Evolutionary conservation across 2,888 invertebrate species (phyloP).

Genomic region (Tholera decimalis): DNA sequence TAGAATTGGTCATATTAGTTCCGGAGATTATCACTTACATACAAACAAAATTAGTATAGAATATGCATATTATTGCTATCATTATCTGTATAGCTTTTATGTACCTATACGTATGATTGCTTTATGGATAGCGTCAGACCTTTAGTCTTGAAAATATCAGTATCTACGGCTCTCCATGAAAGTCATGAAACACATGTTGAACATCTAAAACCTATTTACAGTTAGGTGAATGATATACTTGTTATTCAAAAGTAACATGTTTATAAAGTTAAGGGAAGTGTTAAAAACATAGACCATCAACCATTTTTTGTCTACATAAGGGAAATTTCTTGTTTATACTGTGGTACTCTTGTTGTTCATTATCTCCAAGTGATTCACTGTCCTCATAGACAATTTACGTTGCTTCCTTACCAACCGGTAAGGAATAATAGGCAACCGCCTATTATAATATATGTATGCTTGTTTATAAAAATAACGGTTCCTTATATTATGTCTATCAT

Average conservation of each 20-base stretch:
- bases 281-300: conserved; percentile 20
- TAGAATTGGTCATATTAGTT: no score
- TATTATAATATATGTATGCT: conserved; percentile 4
- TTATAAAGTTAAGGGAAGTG: conserved; percentile 21
- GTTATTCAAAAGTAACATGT: conserved; percentile 7
- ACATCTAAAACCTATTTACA: neutral
- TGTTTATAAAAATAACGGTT: conserved; percentile 35
- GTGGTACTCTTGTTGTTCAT: neutral
- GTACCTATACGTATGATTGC: neutral
- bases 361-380: conserved; percentile 3
- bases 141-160: no score
- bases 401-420: conserved; percentile 9
- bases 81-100: no score
- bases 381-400: neutral
- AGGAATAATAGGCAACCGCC: no score
- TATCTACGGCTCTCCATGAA: no score
- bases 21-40: no score
- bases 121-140: no score
- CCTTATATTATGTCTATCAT: conserved; percentile 44
- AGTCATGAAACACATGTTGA: neutral
- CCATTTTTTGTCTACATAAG: conserved; percentile 5
- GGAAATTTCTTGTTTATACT: neutral
- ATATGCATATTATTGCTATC: no score
- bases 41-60: no score
- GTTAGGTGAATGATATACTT: conserved; percentile 18